phyloP scores from a whole-genome alignment of 2,113 vertebrate genomes.

The Neolamprologus toae region DNA sequence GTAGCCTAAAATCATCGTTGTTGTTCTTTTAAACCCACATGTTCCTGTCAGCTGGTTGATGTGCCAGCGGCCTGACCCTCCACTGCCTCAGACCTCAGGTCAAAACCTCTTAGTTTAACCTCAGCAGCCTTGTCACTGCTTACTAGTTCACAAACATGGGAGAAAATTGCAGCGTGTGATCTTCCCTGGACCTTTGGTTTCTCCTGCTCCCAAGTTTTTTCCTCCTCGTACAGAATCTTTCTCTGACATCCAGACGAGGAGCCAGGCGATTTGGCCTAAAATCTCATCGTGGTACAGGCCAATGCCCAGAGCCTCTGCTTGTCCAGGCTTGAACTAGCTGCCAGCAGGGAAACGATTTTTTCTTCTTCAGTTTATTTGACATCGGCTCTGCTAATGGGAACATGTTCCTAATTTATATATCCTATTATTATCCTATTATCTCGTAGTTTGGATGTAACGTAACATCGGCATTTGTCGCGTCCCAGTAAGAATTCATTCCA shows the following conservation, averaged over 20 bases:
- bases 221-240: slow-evolving; percentile 16
- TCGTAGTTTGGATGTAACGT: not conserved
- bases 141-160: not conserved
- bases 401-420: not conserved
- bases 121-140: not conserved
- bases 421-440: not conserved
- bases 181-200: not conserved
- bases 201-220: not conserved
- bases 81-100: not conserved
- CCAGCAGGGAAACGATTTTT: not conserved
- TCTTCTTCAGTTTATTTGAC: not conserved
- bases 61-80: not conserved
- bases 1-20: not conserved
- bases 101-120: slow-evolving; percentile 6
- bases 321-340: not conserved
- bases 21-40: not conserved
- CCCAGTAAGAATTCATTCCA: not conserved
- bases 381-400: not conserved
- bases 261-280: not conserved
- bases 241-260: not conserved
- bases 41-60: not conserved
- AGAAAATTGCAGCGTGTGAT: not conserved
- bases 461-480: not conserved
- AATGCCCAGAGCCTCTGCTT: slow-evolving; percentile 6
- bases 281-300: not conserved